Conservation (phyloP, 2,797 vertebrate genomes). For the Gymnothorax reevesii region DNA sequence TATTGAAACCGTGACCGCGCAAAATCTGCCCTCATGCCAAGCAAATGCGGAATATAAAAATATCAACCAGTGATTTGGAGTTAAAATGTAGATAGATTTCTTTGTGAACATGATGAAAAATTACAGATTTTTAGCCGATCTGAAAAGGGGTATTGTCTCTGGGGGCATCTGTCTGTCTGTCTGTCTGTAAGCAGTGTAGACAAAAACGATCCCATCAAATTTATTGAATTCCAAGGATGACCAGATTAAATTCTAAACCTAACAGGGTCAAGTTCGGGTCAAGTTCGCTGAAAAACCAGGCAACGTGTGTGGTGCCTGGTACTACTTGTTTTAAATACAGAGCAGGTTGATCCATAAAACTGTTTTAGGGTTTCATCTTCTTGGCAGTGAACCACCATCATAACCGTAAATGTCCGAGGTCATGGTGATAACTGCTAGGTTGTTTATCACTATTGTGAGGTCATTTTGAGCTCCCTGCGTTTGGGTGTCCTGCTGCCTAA, state of each 20-base stretch:
- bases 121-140: neutral
- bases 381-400: neutral
- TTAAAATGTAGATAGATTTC: neutral
- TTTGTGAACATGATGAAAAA: too few species aligned
- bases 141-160: neutral
- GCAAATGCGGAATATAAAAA: neutral
- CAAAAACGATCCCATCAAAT: too few species aligned
- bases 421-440: neutral
- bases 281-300: too few species aligned
- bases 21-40: neutral
- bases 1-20: slow-evolving; percentile 8
- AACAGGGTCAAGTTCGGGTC: too few species aligned
- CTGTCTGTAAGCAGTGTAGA: too few species aligned
- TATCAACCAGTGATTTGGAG: neutral
- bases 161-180: too few species aligned
- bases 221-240: too few species aligned
- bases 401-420: neutral
- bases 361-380: neutral
- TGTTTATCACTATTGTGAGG: too few species aligned
- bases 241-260: too few species aligned
- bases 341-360: neutral
- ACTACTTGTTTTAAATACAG: neutral
- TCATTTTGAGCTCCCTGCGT: too few species aligned
- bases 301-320: too few species aligned
- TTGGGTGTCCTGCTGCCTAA: too few species aligned